Evolutionary conservation across 2,888 invertebrate species (phyloP).

Genomic region (Chloroclystis v-ata): DNA sequence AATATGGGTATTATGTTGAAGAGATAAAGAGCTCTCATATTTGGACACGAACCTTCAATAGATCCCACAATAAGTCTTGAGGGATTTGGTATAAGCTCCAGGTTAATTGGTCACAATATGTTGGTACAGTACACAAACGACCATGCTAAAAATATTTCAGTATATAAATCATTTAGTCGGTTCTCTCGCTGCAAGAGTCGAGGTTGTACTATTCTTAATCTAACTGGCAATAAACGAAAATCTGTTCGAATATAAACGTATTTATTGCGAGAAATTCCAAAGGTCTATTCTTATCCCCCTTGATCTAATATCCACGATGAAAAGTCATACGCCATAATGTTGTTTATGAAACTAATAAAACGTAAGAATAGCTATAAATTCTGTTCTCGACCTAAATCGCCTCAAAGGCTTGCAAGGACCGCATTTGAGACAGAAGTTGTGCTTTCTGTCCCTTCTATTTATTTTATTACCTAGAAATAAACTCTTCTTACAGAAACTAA

Average conservation of each 20-base stretch:
- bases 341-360: slow-evolving; percentile 25
- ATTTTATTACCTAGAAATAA: background rate
- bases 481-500: too few relatives aligned
- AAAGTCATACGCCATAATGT: slow-evolving; percentile 23
- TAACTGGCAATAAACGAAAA: slow-evolving; percentile 2
- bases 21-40: too few relatives aligned
- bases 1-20: too few relatives aligned
- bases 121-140: too few relatives aligned
- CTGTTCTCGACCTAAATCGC: slow-evolving; percentile 7
- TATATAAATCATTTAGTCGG: too few relatives aligned
- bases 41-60: too few relatives aligned
- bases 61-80: too few relatives aligned
- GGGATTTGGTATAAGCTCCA: too few relatives aligned
- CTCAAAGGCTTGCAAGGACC: background rate
- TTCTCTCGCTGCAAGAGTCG: too few relatives aligned
- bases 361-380: slow-evolving; percentile 18
- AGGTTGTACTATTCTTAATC: too few relatives aligned
- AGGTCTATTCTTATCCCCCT: slow-evolving; percentile 12
- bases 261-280: slow-evolving; percentile 10
- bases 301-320: slow-evolving; percentile 20
- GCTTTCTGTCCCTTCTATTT: background rate
- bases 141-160: too few relatives aligned
- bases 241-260: slow-evolving; percentile 3
- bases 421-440: background rate
- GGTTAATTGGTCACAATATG: too few relatives aligned